Evolutionary conservation across 2,113 vertebrate genomes (phyloP).

Genomic region (Hypanus sabinus): DNA sequence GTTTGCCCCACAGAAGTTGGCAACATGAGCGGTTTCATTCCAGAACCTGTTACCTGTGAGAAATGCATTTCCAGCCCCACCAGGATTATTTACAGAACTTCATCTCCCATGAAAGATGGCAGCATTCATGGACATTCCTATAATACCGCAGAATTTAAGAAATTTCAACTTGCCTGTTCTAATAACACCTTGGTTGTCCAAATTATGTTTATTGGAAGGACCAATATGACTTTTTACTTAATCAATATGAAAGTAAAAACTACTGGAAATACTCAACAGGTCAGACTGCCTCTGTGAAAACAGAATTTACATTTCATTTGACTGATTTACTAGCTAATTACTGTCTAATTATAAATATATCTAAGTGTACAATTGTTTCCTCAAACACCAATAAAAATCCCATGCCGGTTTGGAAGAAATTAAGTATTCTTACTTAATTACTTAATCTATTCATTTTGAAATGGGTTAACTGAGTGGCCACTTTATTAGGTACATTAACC

Average conservation of each 20-base stretch:
- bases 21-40: neutral
- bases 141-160: neutral
- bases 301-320: neutral
- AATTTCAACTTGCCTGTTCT: neutral
- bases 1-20: neutral
- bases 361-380: neutral
- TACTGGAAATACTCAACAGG: too few species aligned
- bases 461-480: neutral
- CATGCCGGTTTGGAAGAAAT: neutral
- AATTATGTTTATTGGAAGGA: neutral
- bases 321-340: neutral
- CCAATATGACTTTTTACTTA: neutral
- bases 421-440: too few species aligned
- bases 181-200: neutral
- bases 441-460: neutral
- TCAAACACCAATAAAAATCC: neutral
- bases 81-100: neutral
- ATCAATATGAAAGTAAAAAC: too few species aligned
- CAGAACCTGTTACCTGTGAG: neutral
- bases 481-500: too few species aligned
- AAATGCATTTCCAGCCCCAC: neutral
- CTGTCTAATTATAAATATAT: constrained; percentile 1
- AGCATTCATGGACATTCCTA: neutral
- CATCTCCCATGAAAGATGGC: neutral
- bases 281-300: too few species aligned